These are phyloP conservation scores for Xenopus petersii DNA, from an alignment of 2,797 vertebrate species.

Conservation along the genomic window DNA sequence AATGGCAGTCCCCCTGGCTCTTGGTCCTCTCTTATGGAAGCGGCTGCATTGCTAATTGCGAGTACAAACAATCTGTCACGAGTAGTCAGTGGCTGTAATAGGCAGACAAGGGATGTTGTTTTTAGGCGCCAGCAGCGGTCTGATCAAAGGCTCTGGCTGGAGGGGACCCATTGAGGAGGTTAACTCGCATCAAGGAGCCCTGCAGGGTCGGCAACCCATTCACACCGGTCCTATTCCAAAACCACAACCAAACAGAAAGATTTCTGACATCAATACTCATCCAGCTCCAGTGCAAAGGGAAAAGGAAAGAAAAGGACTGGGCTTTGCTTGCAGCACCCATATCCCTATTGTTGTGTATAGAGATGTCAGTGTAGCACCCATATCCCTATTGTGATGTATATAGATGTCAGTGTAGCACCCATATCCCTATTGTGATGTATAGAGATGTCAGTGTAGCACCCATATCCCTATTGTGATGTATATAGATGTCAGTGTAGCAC, in stretches of 20 bases:
- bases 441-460: too few species aligned
- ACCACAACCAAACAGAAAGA: conserved; percentile 11
- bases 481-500: too few species aligned
- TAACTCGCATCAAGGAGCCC: conserved; percentile 80
- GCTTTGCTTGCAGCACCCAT: conserved; percentile 10
- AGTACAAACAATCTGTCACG: conserved; percentile 90
- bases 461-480: too few species aligned
- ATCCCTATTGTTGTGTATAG: conserved; percentile 20
- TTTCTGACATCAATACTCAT: conserved; percentile 18
- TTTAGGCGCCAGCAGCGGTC: conserved; percentile 92
- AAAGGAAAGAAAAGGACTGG: background rate
- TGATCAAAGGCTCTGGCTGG: conserved; percentile 85
- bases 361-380: background rate
- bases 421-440: too few species aligned
- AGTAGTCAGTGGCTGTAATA: conserved; percentile 86
- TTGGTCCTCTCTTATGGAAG: conserved; percentile 52
- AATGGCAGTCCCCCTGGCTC: background rate
- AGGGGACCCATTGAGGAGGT: conserved; percentile 81
- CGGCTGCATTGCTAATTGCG: conserved; percentile 81
- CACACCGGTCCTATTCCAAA: conserved; percentile 60
- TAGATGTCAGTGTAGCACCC: background rate
- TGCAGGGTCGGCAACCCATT: conserved; percentile 74
- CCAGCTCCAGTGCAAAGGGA: background rate
- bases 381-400: conserved; percentile 13
- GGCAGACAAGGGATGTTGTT: conserved; percentile 93